Evolutionary conservation across 2,113 vertebrate genomes (phyloP), one percentile per base, ranked within the genome.

Genomic region (Ictidomys tridecemlineatus): DNA sequence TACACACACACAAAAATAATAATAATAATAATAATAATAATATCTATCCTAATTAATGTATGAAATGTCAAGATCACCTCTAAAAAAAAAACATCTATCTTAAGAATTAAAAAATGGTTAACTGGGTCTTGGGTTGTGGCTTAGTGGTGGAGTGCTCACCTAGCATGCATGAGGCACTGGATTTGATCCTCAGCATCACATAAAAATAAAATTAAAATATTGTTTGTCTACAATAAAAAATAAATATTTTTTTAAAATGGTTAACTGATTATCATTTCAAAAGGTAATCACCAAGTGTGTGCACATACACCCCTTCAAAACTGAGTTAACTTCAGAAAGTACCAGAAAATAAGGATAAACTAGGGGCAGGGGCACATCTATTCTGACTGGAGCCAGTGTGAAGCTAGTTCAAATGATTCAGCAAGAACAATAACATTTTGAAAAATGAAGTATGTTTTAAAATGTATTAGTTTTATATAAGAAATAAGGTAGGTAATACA

Each of bases 391-490:
- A 22, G 32, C 32, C 67, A 78, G n/a, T 37, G 72, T n/a, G 10
- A 77, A 70, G 61, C 28, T 83, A 93, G 63, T 85, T 85, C 85
- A 89, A 78, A 84, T 34, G 42, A 63, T 58, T 95, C 51, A n/a
- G 28, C 42, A 61, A 77, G 70, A 74, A 58, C 30, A 87, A 88
- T 4, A 2, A 42, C 14, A 48, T 58, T 37, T 95, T 80, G 42
- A 18, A 45, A 84, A 67, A 77, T 2, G 4, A 37, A 87, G 13
- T 34, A 3, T 76, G 37, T 69, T 76, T 94, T 83, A 0, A 94
- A 82, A 91, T 58, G 32, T 84, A 83, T 7, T 51, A 6, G 70
- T 22, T 58, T 89, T 42, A 24, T 45, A 22, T 72, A 79, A 20
- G 78, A 89, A 93, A 65, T 90, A 42, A 65, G 42, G 63, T 76